Evolutionary conservation across 2,113 vertebrate species (phyloP).

Genomic region (Baryphthengus martii): DNA sequence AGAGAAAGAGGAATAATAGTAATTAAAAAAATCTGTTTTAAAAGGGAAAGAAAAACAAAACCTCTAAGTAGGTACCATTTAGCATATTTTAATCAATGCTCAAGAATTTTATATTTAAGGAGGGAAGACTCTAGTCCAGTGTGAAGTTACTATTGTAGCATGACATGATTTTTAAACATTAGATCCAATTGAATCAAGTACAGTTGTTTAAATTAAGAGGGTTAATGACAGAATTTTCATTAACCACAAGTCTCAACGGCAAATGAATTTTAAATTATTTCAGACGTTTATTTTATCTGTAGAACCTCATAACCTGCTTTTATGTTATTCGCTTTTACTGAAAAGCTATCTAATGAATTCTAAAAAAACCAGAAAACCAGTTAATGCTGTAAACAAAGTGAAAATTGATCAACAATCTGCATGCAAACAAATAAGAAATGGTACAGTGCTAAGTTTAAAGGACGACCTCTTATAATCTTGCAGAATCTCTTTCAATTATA

Average conservation of each 20-base stretch:
- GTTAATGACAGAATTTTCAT: conserved; percentile 41
- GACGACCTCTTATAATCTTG: not conserved
- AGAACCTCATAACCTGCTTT: conserved; percentile 23
- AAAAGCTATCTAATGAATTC: not conserved
- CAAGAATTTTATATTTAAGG: not conserved
- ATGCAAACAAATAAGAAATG: not conserved
- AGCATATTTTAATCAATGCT: not conserved
- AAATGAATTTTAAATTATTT: conserved; percentile 18
- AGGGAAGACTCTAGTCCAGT: not conserved
- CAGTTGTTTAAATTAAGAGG: conserved; percentile 15
- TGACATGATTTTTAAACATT: not conserved
- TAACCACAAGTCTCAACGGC: conserved; percentile 10
- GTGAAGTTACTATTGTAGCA: not conserved
- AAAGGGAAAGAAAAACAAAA: not conserved
- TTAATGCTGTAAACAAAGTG: not conserved
- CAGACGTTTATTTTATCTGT: not conserved
- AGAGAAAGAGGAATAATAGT: not conserved
- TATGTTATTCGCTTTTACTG: not conserved
- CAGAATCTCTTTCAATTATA: not conserved
- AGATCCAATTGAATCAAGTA: not conserved
- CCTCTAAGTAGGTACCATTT: fast-evolving
- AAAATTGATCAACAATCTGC: not conserved
- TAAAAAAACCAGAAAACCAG: not conserved
- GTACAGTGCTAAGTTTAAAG: not conserved
- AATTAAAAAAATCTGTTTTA: not conserved